These are phyloP conservation scores for Troides aeacus DNA, from an alignment of 2,888 invertebrate genomes.

Conservation along the genomic window DNA sequence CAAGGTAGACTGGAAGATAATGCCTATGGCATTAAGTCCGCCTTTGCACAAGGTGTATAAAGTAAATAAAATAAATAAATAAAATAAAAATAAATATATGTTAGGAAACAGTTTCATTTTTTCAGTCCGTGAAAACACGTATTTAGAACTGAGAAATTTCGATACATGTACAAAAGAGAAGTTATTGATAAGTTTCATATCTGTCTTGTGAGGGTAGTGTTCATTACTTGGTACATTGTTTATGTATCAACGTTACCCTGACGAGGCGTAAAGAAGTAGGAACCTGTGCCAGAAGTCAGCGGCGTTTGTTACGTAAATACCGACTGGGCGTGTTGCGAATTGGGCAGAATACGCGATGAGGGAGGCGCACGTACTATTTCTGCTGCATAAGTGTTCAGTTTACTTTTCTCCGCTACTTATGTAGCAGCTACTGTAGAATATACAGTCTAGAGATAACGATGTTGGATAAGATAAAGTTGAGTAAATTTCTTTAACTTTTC, in stretches of 20 bases:
- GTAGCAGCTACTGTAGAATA: constrained; percentile 34
- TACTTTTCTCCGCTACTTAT: constrained; percentile 45
- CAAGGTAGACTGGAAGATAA: too few relatives aligned
- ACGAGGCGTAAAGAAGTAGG: constrained; percentile 48
- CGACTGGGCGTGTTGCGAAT: constrained; percentile 74
- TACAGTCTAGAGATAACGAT: constrained; percentile 28
- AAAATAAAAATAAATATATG: too few relatives aligned
- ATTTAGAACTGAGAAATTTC: too few relatives aligned
- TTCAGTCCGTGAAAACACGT: too few relatives aligned
- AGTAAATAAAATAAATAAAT: too few relatives aligned
- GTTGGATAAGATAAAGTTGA: constrained; percentile 24
- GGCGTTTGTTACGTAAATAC: constrained; percentile 75
- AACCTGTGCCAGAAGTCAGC: constrained; percentile 70
- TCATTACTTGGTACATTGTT: constrained; percentile 30
- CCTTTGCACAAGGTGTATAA: too few relatives aligned
- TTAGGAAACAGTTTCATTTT: too few relatives aligned
- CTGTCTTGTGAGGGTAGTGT: neutral
- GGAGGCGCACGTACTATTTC: constrained; percentile 64
- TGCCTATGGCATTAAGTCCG: too few relatives aligned
- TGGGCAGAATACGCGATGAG: constrained; percentile 76
- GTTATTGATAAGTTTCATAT: constrained; percentile 15
- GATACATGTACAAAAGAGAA: constrained; percentile 4
- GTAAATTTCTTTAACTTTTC: constrained; percentile 4
- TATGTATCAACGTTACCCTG: constrained; percentile 34
- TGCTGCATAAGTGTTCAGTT: constrained; percentile 66